Conservation (phyloP, 2,888 invertebrate species). For the Drosophila rellima region DNA sequence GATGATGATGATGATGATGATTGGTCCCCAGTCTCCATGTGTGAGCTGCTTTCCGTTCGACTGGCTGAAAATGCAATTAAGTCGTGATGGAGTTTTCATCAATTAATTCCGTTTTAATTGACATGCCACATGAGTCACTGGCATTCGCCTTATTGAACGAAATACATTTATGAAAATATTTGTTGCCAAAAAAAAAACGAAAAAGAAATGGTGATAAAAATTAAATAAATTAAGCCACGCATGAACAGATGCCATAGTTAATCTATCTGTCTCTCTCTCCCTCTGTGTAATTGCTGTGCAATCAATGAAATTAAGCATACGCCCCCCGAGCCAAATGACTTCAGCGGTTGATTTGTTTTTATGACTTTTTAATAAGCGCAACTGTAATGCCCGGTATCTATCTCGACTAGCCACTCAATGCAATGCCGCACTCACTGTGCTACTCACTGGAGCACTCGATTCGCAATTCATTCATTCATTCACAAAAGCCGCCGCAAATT, state of each 20-base stretch:
- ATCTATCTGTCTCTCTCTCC: background rate
- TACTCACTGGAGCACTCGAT: constrained; percentile 11
- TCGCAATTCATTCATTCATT: constrained; percentile 62
- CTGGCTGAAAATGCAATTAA: constrained; percentile 70
- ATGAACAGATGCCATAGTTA: constrained; percentile 7
- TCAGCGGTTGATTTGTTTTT: constrained; percentile 47
- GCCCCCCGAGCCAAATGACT: constrained; percentile 10
- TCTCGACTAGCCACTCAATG: constrained; percentile 7
- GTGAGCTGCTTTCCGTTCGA: constrained; percentile 49
- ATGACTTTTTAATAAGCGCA: constrained; percentile 50
- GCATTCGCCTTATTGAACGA: constrained; percentile 33
- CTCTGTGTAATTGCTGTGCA: constrained; percentile 38
- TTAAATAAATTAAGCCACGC: constrained; percentile 41
- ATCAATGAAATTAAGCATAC: constrained; percentile 62
- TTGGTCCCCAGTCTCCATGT: constrained; percentile 30
- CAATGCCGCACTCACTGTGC: constrained; percentile 4
- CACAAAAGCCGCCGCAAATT: constrained; percentile 45
- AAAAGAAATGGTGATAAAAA: constrained; percentile 33
- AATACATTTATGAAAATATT: constrained; percentile 20
- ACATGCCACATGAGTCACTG: constrained; percentile 61
- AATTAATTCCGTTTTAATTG: constrained; percentile 76
- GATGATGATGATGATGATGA: background rate
- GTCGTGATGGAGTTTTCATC: constrained; percentile 73
- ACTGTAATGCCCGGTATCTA: constrained; percentile 14
- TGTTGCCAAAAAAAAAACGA: constrained; percentile 38